Conservation (phyloP, 2,113 vertebrate genomes). For the Okapia johnstoni region DNA sequence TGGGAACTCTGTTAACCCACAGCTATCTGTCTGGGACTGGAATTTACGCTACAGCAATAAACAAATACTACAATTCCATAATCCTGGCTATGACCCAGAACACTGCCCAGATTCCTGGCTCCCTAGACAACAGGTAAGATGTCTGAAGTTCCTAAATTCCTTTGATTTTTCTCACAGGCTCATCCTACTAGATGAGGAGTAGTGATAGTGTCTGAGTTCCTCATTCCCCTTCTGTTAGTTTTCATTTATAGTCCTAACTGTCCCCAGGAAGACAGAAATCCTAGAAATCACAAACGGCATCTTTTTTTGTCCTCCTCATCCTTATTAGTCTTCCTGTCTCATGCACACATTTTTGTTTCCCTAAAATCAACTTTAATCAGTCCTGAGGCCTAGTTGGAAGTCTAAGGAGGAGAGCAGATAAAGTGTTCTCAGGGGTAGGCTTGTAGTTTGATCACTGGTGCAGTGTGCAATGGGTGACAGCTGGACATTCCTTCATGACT, state of each 20-base stretch:
- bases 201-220: neutral
- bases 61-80: conserved; percentile 83
- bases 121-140: conserved; percentile 79
- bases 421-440: neutral
- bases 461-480: conserved; percentile 86
- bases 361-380: conserved; percentile 14
- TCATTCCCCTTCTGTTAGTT: neutral
- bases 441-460: conserved; percentile 80
- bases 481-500: conserved; percentile 83
- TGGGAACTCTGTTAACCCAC: conserved; percentile 51
- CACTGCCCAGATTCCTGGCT: conserved; percentile 75
- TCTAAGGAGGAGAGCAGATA: neutral
- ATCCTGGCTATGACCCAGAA: conserved; percentile 75
- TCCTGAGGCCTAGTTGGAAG: neutral
- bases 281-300: neutral
- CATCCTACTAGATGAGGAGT: neutral
- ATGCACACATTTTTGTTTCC: neutral
- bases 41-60: conserved; percentile 84
- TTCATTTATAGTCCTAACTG: neutral
- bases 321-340: neutral
- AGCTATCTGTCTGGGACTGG: conserved; percentile 89
- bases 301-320: neutral
- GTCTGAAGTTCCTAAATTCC: neutral
- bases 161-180: neutral
- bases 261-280: neutral